A percentile compares a stretch with the other conserved stretches of the same genome.
Conservation (phyloP, 2,797 vertebrate genomes). For the Schizopygopsis pylzovi region DNA sequence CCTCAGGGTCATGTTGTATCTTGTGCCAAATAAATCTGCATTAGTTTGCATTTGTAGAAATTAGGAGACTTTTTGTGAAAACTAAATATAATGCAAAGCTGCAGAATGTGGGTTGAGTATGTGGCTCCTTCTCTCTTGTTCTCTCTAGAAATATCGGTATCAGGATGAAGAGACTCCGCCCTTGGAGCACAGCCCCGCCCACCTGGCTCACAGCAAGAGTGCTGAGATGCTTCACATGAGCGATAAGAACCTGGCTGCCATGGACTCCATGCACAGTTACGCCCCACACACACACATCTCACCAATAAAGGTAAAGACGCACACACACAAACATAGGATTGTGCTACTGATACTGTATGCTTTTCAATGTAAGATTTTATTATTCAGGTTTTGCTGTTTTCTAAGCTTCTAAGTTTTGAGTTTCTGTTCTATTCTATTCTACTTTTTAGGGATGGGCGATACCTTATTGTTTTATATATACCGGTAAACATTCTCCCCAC, state of each 20-base stretch:
- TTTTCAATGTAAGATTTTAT: background rate
- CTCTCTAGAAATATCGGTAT: slow-evolving; percentile 92
- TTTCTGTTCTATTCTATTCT: background rate
- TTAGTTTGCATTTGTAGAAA: slow-evolving; percentile 2
- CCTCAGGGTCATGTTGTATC: background rate
- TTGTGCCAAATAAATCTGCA: background rate
- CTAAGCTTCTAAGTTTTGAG: background rate
- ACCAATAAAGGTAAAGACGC: slow-evolving; percentile 87
- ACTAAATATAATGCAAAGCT: background rate
- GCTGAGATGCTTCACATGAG: slow-evolving; percentile 92
- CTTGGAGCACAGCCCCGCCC: slow-evolving; percentile 95
- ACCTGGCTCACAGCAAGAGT: slow-evolving; percentile 92
- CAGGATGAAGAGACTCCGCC: slow-evolving; percentile 98
- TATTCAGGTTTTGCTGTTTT: background rate
- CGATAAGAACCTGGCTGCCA: slow-evolving; percentile 90
- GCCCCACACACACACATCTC: slow-evolving; percentile 91
- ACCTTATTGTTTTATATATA: too few species aligned
- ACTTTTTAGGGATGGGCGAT: too few species aligned
- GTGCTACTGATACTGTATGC: background rate
- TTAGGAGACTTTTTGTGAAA: background rate
- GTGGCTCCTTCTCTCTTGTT: slow-evolving; percentile 35
- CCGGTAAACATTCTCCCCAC: too few species aligned
- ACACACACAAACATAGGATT: slow-evolving; percentile 7
- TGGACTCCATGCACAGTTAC: slow-evolving; percentile 90
- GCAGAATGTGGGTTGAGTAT: background rate